These are phyloP conservation scores for Bombus confusus DNA, from an alignment of 1,140 invertebrate genomes.

Conservation along the genomic window DNA sequence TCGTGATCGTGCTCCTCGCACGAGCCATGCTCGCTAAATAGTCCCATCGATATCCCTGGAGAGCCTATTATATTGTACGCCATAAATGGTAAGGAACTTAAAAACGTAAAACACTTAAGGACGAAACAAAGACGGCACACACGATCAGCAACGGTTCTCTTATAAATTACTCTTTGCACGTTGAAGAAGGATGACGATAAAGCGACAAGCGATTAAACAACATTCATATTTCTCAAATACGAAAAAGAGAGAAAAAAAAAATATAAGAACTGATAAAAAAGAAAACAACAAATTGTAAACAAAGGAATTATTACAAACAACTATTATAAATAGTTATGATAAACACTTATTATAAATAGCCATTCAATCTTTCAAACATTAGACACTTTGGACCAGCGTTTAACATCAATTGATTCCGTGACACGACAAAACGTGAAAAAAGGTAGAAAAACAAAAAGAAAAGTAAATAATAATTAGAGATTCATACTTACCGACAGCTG, in stretches of 20 bases:
- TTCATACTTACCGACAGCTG: constrained; percentile 75
- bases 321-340: not conserved
- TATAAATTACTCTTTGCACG: not conserved
- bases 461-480: constrained; percentile 11
- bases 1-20: constrained; percentile 95
- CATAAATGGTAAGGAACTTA: constrained; percentile 71
- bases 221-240: not conserved
- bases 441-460: not conserved
- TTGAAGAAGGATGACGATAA: not conserved
- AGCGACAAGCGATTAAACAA: not conserved
- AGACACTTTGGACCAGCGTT: constrained; percentile 19
- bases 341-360: not conserved
- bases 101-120: constrained; percentile 72
- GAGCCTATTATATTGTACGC: constrained; percentile 81
- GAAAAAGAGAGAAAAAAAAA: not conserved
- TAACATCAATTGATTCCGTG: constrained; percentile 29
- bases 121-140: constrained; percentile 73
- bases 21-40: constrained; percentile 84
- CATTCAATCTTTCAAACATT: not conserved
- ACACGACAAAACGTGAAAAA: constrained; percentile 43
- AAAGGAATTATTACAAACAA: not conserved
- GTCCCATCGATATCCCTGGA: constrained; percentile 84
- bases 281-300: not conserved
- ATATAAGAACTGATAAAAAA: not conserved
- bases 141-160: constrained; percentile 36